Percentiles rank a stretch among this genome's conserved stretches.
phyloP scores from a whole-genome alignment of 2,797 vertebrate genomes.

The Acipenser transmontanus region DNA sequence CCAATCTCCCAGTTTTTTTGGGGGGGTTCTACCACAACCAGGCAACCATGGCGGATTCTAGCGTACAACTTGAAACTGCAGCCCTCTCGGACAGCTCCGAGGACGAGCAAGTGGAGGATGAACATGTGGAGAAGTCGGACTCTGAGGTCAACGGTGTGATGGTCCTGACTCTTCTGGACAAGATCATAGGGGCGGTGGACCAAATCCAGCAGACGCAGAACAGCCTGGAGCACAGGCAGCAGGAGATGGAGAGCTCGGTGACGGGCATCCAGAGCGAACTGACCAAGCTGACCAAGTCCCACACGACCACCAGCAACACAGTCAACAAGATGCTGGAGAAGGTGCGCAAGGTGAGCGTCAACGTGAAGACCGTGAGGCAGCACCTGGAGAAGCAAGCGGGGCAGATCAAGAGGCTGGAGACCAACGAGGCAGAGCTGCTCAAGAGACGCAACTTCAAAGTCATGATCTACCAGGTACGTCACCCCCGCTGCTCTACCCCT shows the following conservation, averaged over 20 bases:
- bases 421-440: slow-evolving; percentile 87
- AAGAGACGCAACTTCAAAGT: slow-evolving; percentile 97
- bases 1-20: too few species aligned
- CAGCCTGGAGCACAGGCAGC: slow-evolving; percentile 82
- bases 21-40: too few species aligned
- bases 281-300: slow-evolving; percentile 82
- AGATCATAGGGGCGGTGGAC: slow-evolving; percentile 95
- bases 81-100: slow-evolving; percentile 57
- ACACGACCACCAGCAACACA: slow-evolving; percentile 76
- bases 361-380: slow-evolving; percentile 86
- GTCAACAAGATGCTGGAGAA: slow-evolving; percentile 95
- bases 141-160: slow-evolving; percentile 82
- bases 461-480: slow-evolving; percentile 92
- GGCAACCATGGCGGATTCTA: slow-evolving; percentile 79
- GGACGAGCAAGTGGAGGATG: slow-evolving; percentile 66
- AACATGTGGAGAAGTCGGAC: slow-evolving; percentile 63
- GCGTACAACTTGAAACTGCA: slow-evolving; percentile 71
- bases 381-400: slow-evolving; percentile 91
- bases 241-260: slow-evolving; percentile 90
- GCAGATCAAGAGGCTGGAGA: slow-evolving; percentile 95
- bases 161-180: slow-evolving; percentile 91
- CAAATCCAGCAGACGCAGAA: slow-evolving; percentile 93
- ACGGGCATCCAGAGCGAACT: slow-evolving; percentile 87
- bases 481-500: neutral
- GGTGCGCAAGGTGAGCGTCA: slow-evolving; percentile 95